Percentiles rank a stretch among this genome's conserved stretches.
phyloP scores from a whole-genome alignment of 2,797 vertebrate species.

The Synaphobranchus kaupii region DNA sequence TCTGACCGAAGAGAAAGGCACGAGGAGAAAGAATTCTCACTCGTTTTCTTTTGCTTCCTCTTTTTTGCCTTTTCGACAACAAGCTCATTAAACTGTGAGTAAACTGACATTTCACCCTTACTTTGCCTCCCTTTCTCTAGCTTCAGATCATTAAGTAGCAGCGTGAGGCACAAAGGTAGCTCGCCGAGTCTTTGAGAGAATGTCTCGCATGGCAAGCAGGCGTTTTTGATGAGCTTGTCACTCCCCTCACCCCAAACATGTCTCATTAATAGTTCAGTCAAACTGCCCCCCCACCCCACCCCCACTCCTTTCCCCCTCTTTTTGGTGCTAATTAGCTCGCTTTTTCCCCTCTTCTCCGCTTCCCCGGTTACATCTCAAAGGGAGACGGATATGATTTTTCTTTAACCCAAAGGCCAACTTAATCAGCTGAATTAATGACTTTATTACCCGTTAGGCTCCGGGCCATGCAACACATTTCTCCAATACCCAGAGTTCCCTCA shows the following conservation, averaged over 20 bases:
- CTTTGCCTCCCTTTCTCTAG: conserved; percentile 82
- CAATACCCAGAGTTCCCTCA: conserved; percentile 62
- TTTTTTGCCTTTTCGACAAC: conserved; percentile 51
- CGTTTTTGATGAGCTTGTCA: conserved; percentile 92
- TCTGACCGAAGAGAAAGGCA: conserved; percentile 17
- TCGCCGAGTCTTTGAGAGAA: conserved; percentile 79
- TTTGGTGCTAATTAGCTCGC: conserved; percentile 90
- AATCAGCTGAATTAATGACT: conserved; percentile 99
- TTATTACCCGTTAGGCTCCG: conserved; percentile 88
- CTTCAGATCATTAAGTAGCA: conserved; percentile 91
- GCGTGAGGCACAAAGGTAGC: conserved; percentile 83
- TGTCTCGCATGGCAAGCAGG: conserved; percentile 82
- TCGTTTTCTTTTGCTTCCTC: conserved; percentile 48
- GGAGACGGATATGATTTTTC: conserved; percentile 87
- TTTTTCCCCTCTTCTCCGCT: conserved; percentile 79
- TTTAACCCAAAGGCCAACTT: conserved; percentile 97
- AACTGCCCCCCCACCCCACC: conserved; percentile 82
- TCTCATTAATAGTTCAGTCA: conserved; percentile 91
- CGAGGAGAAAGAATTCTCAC: conserved; percentile 34
- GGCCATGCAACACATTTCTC: conserved; percentile 73
- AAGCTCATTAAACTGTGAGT: conserved; percentile 88
- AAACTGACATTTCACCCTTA: conserved; percentile 84
- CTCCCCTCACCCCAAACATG: conserved; percentile 90
- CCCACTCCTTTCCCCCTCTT: conserved; percentile 73
- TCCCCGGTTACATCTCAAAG: conserved; percentile 84